Evolutionary conservation across 2,888 invertebrate species (phyloP).

Genomic region (Gastrophysa polygoni): DNA sequence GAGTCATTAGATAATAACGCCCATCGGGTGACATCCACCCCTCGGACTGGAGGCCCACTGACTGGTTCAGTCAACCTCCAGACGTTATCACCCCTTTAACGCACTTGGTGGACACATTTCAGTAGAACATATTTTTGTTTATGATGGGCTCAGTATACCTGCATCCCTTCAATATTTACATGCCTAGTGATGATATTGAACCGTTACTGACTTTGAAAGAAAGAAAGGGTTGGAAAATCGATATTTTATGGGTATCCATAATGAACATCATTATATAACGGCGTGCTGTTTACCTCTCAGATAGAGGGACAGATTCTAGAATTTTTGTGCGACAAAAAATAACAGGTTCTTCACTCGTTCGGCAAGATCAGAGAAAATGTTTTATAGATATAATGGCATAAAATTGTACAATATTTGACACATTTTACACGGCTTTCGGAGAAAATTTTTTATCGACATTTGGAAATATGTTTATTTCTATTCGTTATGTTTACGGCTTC

Average conservation of each 20-base stretch:
- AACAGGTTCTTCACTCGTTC: background rate
- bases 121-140: too few species aligned
- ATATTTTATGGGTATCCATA: background rate
- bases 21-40: too few species aligned
- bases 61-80: too few species aligned
- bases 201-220: background rate
- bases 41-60: too few species aligned
- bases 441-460: constrained; percentile 25
- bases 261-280: constrained; percentile 19
- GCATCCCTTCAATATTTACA: too few species aligned
- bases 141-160: too few species aligned
- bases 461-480: constrained; percentile 24
- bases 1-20: too few species aligned
- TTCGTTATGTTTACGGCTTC: background rate
- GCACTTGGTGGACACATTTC: too few species aligned
- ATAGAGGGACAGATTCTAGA: background rate
- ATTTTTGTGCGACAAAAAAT: constrained; percentile 11
- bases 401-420: constrained; percentile 19
- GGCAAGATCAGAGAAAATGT: constrained; percentile 9
- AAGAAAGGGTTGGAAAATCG: background rate
- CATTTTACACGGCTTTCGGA: constrained; percentile 19
- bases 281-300: constrained; percentile 11
- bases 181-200: too few species aligned
- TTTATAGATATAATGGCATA: constrained; percentile 18
- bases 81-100: too few species aligned